Evolutionary conservation across 2,888 invertebrate species (phyloP).

Genomic region (Drosophila heteroneura): DNA sequence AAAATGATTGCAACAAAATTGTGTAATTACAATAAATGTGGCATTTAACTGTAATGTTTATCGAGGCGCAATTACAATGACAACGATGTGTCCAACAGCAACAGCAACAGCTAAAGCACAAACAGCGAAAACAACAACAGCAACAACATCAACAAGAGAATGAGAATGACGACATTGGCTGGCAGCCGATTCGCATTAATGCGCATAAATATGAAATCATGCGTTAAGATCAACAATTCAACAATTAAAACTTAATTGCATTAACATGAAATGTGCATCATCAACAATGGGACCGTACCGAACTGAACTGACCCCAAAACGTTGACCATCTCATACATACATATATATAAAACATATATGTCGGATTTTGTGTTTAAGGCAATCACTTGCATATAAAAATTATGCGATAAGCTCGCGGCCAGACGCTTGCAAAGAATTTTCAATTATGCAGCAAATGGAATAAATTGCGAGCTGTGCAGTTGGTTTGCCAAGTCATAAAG

Average conservation of each 20-base stretch:
- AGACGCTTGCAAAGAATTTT: slow-evolving; percentile 46
- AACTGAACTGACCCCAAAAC: slow-evolving; percentile 7
- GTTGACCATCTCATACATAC: slow-evolving; percentile 1
- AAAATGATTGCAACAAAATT: slow-evolving; percentile 63
- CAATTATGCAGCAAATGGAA: slow-evolving; percentile 61
- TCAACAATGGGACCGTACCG: slow-evolving; percentile 57
- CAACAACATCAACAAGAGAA: slow-evolving; percentile 24
- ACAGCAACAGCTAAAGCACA: background rate
- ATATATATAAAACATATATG: background rate
- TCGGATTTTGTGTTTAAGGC: slow-evolving; percentile 25
- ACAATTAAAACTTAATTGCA: slow-evolving; percentile 82
- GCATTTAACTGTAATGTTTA: slow-evolving; percentile 80
- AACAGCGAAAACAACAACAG: background rate
- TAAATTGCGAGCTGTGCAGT: slow-evolving; percentile 50
- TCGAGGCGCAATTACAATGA: slow-evolving; percentile 77
- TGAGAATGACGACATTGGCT: slow-evolving; percentile 30
- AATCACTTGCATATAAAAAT: slow-evolving; percentile 44
- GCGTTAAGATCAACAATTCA: slow-evolving; percentile 82
- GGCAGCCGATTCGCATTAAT: slow-evolving; percentile 73
- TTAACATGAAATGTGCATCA: slow-evolving; percentile 82
- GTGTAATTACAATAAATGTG: slow-evolving; percentile 80
- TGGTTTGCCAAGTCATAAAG: slow-evolving; percentile 38
- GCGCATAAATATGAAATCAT: slow-evolving; percentile 81
- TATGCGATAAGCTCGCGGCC: slow-evolving; percentile 54
- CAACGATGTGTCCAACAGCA: slow-evolving; percentile 56